Percentiles rank a stretch among this genome's conserved stretches.
Conservation (phyloP, 2,797 vertebrate genomes). For the Poeciliopsis presidionis region DNA sequence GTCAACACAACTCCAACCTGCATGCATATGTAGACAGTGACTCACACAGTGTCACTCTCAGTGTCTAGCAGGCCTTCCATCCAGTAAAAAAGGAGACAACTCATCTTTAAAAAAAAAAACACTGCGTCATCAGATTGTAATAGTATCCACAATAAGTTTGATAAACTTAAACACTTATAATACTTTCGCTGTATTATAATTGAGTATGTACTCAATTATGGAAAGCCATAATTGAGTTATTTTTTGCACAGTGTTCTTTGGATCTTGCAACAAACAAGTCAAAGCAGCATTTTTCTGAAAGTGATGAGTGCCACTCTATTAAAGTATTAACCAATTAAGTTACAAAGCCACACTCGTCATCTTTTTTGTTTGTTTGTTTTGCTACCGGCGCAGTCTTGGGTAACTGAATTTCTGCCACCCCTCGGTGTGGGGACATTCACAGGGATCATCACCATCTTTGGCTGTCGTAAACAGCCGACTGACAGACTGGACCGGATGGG, state of each 20-base stretch:
- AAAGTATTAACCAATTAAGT: not conserved
- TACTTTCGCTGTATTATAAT: not conserved
- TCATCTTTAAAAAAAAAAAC: not conserved
- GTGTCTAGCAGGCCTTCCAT: constrained; percentile 1
- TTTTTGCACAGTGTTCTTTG: not conserved
- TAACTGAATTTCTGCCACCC: not conserved
- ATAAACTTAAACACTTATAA: not conserved
- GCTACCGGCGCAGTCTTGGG: not conserved
- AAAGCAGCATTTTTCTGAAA: not conserved
- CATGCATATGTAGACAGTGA: constrained; percentile 32
- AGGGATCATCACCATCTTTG: not conserved
- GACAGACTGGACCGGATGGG: not conserved
- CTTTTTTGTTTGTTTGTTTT: not conserved
- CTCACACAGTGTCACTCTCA: constrained; percentile 9
- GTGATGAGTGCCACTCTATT: not conserved
- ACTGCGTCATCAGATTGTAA: not conserved
- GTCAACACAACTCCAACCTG: constrained; percentile 37
- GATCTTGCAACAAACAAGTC: not conserved
- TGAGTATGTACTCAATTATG: too few species aligned
- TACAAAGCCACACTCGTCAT: not conserved
- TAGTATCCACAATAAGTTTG: not conserved
- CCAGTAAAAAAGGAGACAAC: not conserved
- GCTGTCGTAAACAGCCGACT: not conserved
- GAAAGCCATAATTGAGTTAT: not conserved
- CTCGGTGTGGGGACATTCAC: not conserved